Evolutionary conservation across 2,113 vertebrate genomes (phyloP).

Genomic region (Uria aalge): DNA sequence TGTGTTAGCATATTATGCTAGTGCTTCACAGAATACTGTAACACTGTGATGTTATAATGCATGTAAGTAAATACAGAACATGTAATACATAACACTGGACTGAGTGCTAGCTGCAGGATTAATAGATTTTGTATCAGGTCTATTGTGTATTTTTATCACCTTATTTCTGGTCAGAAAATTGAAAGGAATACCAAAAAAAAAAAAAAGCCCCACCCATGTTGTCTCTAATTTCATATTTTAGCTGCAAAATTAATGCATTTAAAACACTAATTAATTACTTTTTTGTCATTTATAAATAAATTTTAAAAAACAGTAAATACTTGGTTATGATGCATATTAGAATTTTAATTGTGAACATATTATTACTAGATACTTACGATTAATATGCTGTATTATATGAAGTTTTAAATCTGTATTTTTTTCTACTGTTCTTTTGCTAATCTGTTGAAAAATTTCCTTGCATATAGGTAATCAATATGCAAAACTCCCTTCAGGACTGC

Average conservation of each 20-base stretch:
- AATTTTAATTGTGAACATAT: not conserved
- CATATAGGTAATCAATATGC: not conserved
- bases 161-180: not conserved
- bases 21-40: not conserved
- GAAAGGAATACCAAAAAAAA: not conserved
- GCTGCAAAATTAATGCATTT: not conserved
- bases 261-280: not conserved
- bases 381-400: not conserved
- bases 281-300: not conserved
- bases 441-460: not conserved
- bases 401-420: not conserved
- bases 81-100: not conserved
- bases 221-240: not conserved
- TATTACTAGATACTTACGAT: not conserved
- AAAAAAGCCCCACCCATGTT: not conserved
- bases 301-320: not conserved
- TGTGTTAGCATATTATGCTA: not conserved
- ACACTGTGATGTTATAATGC: not conserved
- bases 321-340: not conserved
- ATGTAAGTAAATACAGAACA: not conserved
- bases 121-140: not conserved
- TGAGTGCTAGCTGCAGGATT: not conserved
- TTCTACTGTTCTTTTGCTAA: not conserved
- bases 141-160: not conserved
- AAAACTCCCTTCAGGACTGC: not conserved